Evolutionary conservation across 2,797 vertebrate genomes (phyloP), one percentile per base, ranked within the genome.

Genomic region (Tenualosa thibaudeaui): DNA sequence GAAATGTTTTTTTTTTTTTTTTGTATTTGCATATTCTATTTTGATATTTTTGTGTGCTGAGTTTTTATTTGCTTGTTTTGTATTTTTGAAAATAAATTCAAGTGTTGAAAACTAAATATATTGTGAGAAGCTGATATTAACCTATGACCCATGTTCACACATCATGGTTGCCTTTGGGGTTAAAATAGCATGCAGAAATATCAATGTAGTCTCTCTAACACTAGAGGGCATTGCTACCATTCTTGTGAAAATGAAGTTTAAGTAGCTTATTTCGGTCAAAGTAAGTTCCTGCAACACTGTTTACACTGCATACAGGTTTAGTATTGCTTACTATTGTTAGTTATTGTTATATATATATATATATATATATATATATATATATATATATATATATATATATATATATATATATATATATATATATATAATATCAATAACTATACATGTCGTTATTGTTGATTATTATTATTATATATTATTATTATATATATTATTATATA

Each of bases 1-100:
- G 90, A 31, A 31, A 31, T 31, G 31, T 31, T 31, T 31, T 31
- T 31, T 31, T 31, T 0, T 31, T 95, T 7, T 58, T 43, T 96
- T 96, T 95, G 94, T 94, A 94, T 93, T 84, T 94, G 94, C 90
- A 96, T 95, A 96, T 94, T 96, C 93, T 96, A 96, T 96, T 96
- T 96, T 96, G 94, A 94, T 95, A 95, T 94, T 93, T 88, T 85
- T 89, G 92, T 95, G 91, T 95, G 95, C 95, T 96, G 93, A 96
- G 94, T 89, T 93, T 78, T 93, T 95, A 94, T 95, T 96, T 96
- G 95, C 92, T 93, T 92, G 91, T 95, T 96, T 95, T 95, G 94
- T 96, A 96, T 91, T 96, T 96, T 96, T 95, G 93, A 93, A 95
- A 95, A 95, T 95, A 95, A 96, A 95, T 93, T 92, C 86, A 84